Percentiles rank a stretch among this genome's conserved stretches.
Evolutionary conservation across 1,140 invertebrate species (phyloP).

Genomic region (Archivesica marissinica): DNA sequence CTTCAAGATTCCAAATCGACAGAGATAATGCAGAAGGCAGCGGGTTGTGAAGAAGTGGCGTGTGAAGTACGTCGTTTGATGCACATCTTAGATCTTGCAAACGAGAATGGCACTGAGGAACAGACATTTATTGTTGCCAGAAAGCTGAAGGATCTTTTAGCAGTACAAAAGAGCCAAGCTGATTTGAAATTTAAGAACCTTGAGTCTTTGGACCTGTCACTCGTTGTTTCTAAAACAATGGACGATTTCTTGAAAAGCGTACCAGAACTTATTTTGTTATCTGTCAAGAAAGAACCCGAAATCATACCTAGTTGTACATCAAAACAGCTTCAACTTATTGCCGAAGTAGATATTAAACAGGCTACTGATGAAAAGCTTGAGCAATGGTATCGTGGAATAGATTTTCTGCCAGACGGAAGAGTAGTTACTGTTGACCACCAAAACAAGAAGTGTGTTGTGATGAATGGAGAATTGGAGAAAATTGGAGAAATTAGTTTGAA

Average conservation of each 20-base stretch:
- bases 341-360: background rate
- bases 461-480: background rate
- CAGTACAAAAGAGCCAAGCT: background rate
- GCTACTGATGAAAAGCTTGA: background rate
- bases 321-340: background rate
- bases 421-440: slow-evolving; percentile 13
- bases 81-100: background rate
- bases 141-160: background rate
- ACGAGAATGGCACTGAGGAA: background rate
- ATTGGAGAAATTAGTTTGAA: background rate
- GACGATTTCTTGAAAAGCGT: background rate
- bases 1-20: background rate
- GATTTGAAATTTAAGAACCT: background rate
- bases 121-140: background rate
- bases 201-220: background rate
- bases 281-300: background rate
- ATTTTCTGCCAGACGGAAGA: background rate
- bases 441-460: slow-evolving; percentile 15
- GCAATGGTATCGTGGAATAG: slow-evolving; percentile 4
- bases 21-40: background rate
- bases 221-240: background rate
- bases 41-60: background rate
- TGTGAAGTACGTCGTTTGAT: background rate
- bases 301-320: background rate
- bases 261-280: background rate